These are phyloP conservation scores for Meiosimyza platycephala DNA, from an alignment of 2,888 invertebrate species.

Conservation along the genomic window DNA sequence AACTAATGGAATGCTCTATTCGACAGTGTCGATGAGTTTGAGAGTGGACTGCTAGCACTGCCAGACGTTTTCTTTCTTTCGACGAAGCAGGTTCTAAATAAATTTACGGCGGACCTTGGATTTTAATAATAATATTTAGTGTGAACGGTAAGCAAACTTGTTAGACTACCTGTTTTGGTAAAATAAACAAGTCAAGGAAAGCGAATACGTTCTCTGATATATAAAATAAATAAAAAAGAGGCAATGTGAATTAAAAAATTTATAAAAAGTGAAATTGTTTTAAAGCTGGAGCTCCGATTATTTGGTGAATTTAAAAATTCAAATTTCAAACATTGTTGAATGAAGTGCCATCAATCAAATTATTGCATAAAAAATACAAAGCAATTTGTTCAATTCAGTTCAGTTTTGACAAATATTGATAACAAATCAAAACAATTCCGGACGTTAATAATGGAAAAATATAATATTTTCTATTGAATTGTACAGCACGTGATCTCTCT, in stretches of 20 bases:
- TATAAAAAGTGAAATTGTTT: not conserved
- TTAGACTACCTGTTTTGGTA: not conserved
- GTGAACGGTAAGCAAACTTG: conserved; percentile 42
- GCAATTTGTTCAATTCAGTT: too few species aligned
- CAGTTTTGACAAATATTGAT: too few species aligned
- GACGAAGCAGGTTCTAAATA: conserved; percentile 60
- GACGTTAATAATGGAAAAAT: too few species aligned
- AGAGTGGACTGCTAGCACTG: conserved; percentile 36
- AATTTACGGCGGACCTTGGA: conserved; percentile 42
- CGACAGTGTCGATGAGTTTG: conserved; percentile 1
- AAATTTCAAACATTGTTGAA: too few species aligned
- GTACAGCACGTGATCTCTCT: conserved; percentile 26
- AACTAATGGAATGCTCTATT: not conserved
- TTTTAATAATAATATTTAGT: conserved; percentile 33
- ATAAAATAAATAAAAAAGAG: too few species aligned
- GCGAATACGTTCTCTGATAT: too few species aligned
- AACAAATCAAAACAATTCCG: too few species aligned
- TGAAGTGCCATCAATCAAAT: too few species aligned
- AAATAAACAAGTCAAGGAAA: not conserved
- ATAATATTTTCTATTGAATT: too few species aligned
- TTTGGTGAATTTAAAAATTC: too few species aligned
- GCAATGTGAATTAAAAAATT: not conserved
- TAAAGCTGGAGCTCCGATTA: too few species aligned
- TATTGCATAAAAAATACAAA: too few species aligned
- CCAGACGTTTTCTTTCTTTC: conserved; percentile 59